Percentiles rank a stretch among this genome's conserved stretches.
phyloP scores from a whole-genome alignment of 2,888 invertebrate species.

The Temnothorax unifasciatus region DNA sequence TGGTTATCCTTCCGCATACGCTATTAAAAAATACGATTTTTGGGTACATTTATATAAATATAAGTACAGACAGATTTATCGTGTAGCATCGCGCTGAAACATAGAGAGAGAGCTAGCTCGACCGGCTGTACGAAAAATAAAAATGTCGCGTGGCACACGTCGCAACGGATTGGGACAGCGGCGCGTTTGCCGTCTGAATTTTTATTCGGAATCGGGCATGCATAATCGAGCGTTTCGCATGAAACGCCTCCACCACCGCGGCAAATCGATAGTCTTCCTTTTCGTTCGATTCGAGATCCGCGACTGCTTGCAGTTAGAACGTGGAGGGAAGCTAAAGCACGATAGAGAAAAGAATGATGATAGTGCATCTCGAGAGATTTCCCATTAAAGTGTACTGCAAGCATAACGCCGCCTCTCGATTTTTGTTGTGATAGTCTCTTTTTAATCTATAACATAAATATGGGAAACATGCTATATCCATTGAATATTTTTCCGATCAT shows the following conservation, averaged over 20 bases:
- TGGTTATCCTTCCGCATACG: neutral
- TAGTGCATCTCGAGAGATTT: neutral
- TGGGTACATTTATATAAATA: neutral
- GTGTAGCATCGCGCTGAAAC: neutral
- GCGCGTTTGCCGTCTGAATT: conserved; percentile 34
- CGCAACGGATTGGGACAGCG: conserved; percentile 21
- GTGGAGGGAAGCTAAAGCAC: neutral
- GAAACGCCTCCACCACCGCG: neutral
- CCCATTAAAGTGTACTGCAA: neutral
- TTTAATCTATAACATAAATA: conserved; percentile 36
- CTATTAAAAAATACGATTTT: neutral
- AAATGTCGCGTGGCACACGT: conserved; percentile 19
- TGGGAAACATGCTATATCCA: neutral
- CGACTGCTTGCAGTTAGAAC: conserved; percentile 9
- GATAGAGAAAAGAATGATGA: conserved; percentile 19
- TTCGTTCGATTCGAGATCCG: conserved; percentile 25
- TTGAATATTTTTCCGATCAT: neutral
- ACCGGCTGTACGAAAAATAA: conserved; percentile 1
- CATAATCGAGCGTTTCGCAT: conserved; percentile 35
- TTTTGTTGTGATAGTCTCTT: conserved; percentile 11
- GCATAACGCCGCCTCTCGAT: neutral
- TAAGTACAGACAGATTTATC: conserved; percentile 21
- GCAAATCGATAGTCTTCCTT: conserved; percentile 39
- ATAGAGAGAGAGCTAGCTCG: neutral
- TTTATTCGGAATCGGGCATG: conserved; percentile 36